Evolutionary conservation across 2,113 vertebrate species (phyloP).

Genomic region (Silurus meridionalis): DNA sequence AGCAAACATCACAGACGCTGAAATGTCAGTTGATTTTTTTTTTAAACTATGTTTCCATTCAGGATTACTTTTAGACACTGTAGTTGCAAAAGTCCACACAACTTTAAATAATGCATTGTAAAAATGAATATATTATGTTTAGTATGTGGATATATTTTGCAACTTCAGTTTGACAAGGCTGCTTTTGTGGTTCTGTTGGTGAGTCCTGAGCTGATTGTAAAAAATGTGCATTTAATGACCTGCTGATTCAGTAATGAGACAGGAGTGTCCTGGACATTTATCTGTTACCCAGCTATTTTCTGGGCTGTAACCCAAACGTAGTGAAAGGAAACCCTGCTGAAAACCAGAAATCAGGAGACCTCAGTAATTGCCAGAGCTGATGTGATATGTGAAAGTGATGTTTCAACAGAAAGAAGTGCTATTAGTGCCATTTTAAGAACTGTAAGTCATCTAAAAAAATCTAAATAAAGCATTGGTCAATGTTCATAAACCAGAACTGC

Average conservation of each 20-base stretch:
- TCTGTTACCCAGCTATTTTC: not conserved
- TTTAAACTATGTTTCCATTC: not conserved
- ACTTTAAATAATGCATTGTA: not conserved
- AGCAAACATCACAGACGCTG: not conserved
- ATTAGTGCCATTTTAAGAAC: not conserved
- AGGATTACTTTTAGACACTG: not conserved
- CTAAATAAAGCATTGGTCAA: not conserved
- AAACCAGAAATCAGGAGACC: not conserved
- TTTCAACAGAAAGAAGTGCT: not conserved
- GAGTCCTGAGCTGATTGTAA: not conserved
- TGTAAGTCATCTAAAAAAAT: not conserved
- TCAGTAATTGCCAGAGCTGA: not conserved
- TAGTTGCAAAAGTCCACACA: not conserved
- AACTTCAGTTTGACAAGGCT: not conserved
- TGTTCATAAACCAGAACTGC: not conserved
- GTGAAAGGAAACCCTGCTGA: not conserved
- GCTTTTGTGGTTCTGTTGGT: not conserved
- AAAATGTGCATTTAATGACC: not conserved
- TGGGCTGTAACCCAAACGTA: not conserved
- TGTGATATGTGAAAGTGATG: not conserved
- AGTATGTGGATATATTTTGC: slow-evolving; percentile 1
- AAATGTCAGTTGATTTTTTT: not conserved
- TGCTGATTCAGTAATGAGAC: not conserved
- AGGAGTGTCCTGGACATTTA: not conserved
- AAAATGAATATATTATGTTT: not conserved